Percentiles rank a stretch among this genome's conserved stretches.
Conservation (phyloP, 2,797 vertebrate genomes). For the Danio jaintianensis region DNA sequence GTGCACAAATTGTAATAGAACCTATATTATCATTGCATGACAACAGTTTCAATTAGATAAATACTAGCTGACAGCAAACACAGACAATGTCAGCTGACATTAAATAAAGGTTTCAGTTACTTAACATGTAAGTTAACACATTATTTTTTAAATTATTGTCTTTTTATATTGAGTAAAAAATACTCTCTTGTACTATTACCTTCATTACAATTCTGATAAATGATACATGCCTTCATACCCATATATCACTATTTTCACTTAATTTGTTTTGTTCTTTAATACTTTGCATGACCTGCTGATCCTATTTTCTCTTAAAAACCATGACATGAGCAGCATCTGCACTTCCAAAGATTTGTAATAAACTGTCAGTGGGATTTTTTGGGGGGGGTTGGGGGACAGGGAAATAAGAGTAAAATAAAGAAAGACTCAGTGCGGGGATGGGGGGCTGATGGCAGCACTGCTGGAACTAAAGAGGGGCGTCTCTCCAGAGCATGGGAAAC, state of each 20-base stretch:
- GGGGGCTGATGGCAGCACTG: slow-evolving; percentile 40
- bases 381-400: neutral
- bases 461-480: slow-evolving; percentile 80
- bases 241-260: too few relatives aligned
- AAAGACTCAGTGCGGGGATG: slow-evolving; percentile 50
- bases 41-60: neutral
- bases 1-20: neutral
- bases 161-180: neutral
- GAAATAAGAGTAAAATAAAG: slow-evolving; percentile 22
- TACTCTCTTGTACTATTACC: neutral
- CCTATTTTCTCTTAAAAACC: slow-evolving; percentile 53
- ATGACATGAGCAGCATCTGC: slow-evolving; percentile 70
- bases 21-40: neutral
- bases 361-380: slow-evolving; percentile 64
- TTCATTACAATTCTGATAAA: slow-evolving; percentile 17
- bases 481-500: slow-evolving; percentile 69
- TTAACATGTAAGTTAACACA: neutral
- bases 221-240: slow-evolving; percentile 50
- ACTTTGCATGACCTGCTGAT: slow-evolving; percentile 59
- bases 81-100: too few relatives aligned
- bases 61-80: neutral
- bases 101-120: neutral
- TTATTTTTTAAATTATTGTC: neutral
- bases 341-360: slow-evolving; percentile 65
- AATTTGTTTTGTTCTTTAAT: slow-evolving; percentile 46